A percentile compares a stretch with the other conserved stretches of the same genome.
These are phyloP conservation scores for Pteropus rufus DNA, from an alignment of 2,797 vertebrate species.

Conservation along the genomic window DNA sequence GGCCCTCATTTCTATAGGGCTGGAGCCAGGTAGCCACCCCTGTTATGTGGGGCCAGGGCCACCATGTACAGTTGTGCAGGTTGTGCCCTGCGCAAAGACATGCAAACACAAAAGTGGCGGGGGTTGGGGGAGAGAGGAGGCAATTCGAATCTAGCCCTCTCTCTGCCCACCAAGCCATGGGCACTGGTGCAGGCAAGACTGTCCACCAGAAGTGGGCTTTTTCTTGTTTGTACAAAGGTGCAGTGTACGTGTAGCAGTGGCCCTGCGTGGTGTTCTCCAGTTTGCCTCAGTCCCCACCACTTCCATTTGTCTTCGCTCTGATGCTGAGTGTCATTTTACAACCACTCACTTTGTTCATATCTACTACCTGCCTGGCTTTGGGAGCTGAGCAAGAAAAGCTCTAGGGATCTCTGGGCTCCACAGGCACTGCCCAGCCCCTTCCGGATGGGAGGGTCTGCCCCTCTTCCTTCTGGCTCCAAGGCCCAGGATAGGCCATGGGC, in stretches of 20 bases:
- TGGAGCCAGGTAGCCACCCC: not conserved
- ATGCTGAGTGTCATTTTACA: not conserved
- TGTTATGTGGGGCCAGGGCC: too few relatives aligned
- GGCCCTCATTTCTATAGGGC: not conserved
- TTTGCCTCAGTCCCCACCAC: not conserved
- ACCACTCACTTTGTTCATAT: too few relatives aligned
- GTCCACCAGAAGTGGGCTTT: not conserved
- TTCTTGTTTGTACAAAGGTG: not conserved
- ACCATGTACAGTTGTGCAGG: not conserved
- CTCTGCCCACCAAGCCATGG: not conserved
- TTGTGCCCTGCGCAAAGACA: not conserved
- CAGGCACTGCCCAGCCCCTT: not conserved
- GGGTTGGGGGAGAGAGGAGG: not conserved
- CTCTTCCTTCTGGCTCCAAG: not conserved
- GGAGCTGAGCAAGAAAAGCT: not conserved
- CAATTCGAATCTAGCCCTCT: not conserved
- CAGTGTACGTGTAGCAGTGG: too few relatives aligned
- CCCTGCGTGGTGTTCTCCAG: not conserved
- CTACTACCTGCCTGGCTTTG: not conserved
- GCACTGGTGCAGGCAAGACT: not conserved
- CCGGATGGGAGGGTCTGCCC: not conserved
- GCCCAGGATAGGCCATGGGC: not conserved
- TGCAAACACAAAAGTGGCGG: not conserved
- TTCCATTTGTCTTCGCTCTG: not conserved
- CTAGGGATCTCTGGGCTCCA: not conserved